Evolutionary conservation across 2,888 invertebrate species (phyloP).

Genomic region (Sceliomorpha sp.): DNA sequence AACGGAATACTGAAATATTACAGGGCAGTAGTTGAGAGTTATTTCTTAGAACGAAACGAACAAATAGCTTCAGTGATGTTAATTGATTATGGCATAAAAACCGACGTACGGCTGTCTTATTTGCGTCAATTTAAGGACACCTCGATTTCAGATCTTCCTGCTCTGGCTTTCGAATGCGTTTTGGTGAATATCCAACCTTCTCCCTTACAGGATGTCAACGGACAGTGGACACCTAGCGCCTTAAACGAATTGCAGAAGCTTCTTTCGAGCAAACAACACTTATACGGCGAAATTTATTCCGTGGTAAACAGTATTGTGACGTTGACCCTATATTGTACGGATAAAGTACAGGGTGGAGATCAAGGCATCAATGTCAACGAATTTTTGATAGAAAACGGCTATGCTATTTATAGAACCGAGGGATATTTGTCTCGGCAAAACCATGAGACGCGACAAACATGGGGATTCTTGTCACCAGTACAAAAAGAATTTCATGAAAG

Average conservation of each 20-base stretch:
- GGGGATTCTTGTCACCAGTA: too few relatives aligned
- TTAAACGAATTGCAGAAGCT: slow-evolving; percentile 80
- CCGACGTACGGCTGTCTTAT: slow-evolving; percentile 81
- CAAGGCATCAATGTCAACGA: slow-evolving; percentile 86
- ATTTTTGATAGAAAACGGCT: slow-evolving; percentile 83
- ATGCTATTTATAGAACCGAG: slow-evolving; percentile 87
- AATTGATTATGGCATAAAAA: slow-evolving; percentile 88
- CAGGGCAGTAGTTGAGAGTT: slow-evolving; percentile 64
- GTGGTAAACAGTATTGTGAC: slow-evolving; percentile 88
- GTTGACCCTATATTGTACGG: slow-evolving; percentile 85
- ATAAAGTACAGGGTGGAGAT: too few relatives aligned
- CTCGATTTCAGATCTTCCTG: slow-evolving; percentile 76
- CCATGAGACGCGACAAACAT: slow-evolving; percentile 79
- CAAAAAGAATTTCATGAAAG: slow-evolving; percentile 63
- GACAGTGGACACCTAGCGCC: slow-evolving; percentile 84
- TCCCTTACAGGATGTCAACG: slow-evolving; percentile 82
- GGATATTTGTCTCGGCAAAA: slow-evolving; percentile 85
- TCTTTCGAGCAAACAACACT: slow-evolving; percentile 65
- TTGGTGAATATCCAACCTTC: slow-evolving; percentile 87
- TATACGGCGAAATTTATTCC: slow-evolving; percentile 85
- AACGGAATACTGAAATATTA: slow-evolving; percentile 61
- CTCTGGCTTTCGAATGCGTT: slow-evolving; percentile 87
- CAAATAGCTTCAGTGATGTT: slow-evolving; percentile 84
- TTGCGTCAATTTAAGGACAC: slow-evolving; percentile 64
- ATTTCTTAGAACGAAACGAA: slow-evolving; percentile 56